These are phyloP conservation scores for Neosalanx taihuensis DNA, from an alignment of 2,797 vertebrate species.

Conservation along the genomic window DNA sequence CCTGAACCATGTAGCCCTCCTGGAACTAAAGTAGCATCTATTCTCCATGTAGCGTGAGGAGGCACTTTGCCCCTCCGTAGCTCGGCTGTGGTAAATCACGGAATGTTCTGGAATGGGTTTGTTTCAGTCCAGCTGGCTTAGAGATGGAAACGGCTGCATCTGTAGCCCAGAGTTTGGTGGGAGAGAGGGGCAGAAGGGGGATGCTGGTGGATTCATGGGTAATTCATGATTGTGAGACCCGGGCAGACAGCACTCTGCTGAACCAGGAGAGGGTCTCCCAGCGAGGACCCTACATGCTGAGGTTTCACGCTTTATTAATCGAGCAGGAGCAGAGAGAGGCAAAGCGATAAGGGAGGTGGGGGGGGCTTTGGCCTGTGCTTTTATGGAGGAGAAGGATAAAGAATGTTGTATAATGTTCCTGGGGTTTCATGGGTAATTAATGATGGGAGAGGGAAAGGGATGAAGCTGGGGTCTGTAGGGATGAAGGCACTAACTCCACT, in stretches of 20 bases:
- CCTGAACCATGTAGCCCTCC: too few species aligned
- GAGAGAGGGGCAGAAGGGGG: constrained; percentile 16
- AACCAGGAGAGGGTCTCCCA: constrained; percentile 33
- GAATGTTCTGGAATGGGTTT: too few species aligned
- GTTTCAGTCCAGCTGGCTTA: too few species aligned
- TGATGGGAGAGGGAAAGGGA: constrained; percentile 20
- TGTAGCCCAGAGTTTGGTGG: too few species aligned
- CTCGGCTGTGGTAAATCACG: too few species aligned
- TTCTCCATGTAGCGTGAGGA: too few species aligned
- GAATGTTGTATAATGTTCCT: constrained; percentile 34
- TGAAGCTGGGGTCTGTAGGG: not conserved
- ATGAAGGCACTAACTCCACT: constrained; percentile 22
- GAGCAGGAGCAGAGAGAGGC: constrained; percentile 25
- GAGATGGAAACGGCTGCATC: too few species aligned
- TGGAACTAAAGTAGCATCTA: too few species aligned
- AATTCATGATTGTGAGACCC: constrained; percentile 46
- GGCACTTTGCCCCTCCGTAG: too few species aligned
- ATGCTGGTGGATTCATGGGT: constrained; percentile 48
- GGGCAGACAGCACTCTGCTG: constrained; percentile 18
- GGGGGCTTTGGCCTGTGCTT: constrained; percentile 4
- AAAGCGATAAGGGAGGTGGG: constrained; percentile 3
- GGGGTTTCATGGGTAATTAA: constrained; percentile 43
- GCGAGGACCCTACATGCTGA: constrained; percentile 38
- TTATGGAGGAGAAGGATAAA: constrained; percentile 12
- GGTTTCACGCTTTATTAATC: constrained; percentile 52